A percentile compares a stretch with the other conserved stretches of the same genome.
phyloP scores from a whole-genome alignment of 2,113 vertebrate species.

The Sinocyclocheilus rhinocerous region DNA sequence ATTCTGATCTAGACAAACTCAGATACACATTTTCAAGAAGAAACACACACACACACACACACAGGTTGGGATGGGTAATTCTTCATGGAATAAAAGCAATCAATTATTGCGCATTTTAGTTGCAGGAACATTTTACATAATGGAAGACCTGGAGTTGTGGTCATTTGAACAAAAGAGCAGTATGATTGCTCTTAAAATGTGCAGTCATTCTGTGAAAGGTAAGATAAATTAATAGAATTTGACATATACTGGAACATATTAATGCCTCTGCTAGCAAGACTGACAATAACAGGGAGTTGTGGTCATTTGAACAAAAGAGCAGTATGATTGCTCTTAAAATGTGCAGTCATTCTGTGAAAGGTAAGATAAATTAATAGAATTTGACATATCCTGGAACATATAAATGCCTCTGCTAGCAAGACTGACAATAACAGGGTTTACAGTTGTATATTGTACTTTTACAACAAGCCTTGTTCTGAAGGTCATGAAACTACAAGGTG shows the following conservation, averaged over 20 bases:
- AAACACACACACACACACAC: not conserved
- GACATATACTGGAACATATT: not conserved
- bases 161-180: not conserved
- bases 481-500: not conserved
- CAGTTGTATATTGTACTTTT: not conserved
- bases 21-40: conserved; percentile 27
- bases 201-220: not conserved
- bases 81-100: not conserved
- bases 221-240: not conserved
- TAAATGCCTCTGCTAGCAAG: not conserved
- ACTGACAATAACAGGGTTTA: not conserved
- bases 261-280: not conserved
- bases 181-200: not conserved
- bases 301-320: not conserved
- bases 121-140: not conserved
- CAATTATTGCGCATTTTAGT: not conserved
- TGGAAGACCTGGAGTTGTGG: not conserved
- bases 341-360: not conserved
- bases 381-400: not conserved
- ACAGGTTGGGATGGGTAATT: not conserved
- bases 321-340: not conserved
- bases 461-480: not conserved
- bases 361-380: not conserved
- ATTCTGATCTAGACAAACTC: conserved; percentile 14
- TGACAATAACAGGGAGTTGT: not conserved